phyloP scores from a whole-genome alignment of 2,113 vertebrate species.

The Sebastes schlegelii region DNA sequence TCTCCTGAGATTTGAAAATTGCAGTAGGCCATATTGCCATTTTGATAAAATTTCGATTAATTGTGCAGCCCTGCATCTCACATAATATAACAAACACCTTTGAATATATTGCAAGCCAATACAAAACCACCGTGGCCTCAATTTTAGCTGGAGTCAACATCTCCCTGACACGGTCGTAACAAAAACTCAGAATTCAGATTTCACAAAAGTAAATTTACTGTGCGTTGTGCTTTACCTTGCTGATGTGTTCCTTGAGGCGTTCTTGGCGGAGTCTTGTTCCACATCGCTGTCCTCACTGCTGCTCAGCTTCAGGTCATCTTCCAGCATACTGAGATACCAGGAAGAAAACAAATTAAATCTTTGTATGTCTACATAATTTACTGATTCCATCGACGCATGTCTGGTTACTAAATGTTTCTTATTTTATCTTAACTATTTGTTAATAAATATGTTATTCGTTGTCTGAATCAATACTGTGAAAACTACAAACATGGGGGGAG shows the following conservation, averaged over 20 bases:
- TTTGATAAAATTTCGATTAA: too few species aligned
- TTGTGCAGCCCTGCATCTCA: not conserved
- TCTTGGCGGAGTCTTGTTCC: constrained; percentile 95
- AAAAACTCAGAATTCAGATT: not conserved
- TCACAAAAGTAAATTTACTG: not conserved
- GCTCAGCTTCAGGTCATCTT: constrained; percentile 97
- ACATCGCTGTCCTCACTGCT: constrained; percentile 98
- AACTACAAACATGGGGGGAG: not conserved
- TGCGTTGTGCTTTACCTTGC: constrained; percentile 84
- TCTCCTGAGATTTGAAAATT: too few species aligned
- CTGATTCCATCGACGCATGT: not conserved
- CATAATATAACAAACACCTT: not conserved
- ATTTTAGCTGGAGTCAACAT: not conserved
- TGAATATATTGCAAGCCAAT: not conserved
- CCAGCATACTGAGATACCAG: constrained; percentile 87
- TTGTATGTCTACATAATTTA: not conserved
- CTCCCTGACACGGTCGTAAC: not conserved
- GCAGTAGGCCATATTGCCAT: too few species aligned
- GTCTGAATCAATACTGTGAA: not conserved
- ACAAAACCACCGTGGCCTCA: not conserved
- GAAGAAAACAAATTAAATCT: constrained; percentile 22
- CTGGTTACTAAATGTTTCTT: constrained; percentile 1
- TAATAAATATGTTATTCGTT: not conserved
- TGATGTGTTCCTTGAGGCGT: constrained; percentile 90
- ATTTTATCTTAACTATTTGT: not conserved